Evolutionary conservation across 1,140 invertebrate species (phyloP).

Genomic region (Caenorhabditis tropicalis): DNA sequence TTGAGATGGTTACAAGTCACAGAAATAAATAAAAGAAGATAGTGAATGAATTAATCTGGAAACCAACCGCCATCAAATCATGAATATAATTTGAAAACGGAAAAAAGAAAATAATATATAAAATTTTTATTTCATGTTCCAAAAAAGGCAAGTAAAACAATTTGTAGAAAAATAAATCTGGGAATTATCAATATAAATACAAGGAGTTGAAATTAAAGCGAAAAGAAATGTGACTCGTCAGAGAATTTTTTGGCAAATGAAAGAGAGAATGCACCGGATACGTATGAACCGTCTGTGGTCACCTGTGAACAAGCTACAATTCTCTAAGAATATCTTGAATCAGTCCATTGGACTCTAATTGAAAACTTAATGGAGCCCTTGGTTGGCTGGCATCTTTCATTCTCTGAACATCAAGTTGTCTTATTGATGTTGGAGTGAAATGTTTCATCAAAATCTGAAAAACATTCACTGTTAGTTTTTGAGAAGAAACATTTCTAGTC

Average conservation of each 20-base stretch:
- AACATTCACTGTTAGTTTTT: neutral
- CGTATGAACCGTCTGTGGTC: too few species aligned
- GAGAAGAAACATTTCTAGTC: neutral
- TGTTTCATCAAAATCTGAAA: neutral
- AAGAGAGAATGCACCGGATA: too few species aligned
- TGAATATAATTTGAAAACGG: too few species aligned
- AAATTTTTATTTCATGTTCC: too few species aligned
- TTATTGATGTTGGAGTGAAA: neutral
- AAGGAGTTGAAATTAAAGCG: neutral
- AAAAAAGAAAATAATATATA: too few species aligned
- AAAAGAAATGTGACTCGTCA: too few species aligned
- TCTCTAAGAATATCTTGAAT: neutral
- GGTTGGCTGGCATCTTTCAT: neutral
- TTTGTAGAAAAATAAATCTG: too few species aligned
- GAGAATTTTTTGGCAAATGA: too few species aligned
- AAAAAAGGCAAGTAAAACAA: too few species aligned
- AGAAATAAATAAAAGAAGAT: neutral
- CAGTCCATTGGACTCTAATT: neutral
- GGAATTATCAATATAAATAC: too few species aligned
- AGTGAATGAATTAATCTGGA: neutral
- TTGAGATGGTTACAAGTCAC: neutral
- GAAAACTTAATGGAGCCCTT: neutral
- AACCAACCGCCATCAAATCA: too few species aligned
- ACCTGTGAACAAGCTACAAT: neutral
- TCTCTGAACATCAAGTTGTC: slow-evolving; percentile 15